phyloP scores from a whole-genome alignment of 2,888 invertebrate species.

The Lutraria lutraria region DNA sequence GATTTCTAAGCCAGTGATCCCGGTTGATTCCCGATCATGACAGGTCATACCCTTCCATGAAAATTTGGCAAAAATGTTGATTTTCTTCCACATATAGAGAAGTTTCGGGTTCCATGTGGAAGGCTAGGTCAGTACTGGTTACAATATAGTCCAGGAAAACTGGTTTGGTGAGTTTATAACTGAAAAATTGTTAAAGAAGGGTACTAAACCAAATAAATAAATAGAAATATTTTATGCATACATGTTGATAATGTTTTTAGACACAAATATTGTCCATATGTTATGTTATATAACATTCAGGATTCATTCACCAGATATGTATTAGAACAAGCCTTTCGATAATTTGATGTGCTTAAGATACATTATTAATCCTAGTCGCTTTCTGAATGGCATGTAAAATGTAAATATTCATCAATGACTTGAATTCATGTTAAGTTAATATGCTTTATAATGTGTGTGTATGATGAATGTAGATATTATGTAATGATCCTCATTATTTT shows the following conservation, averaged over 20 bases:
- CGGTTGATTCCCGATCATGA: no score
- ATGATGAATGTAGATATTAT: not conserved
- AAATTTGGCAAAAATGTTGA: no score
- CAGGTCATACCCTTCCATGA: no score
- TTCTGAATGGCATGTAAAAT: not conserved
- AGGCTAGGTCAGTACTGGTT: no score
- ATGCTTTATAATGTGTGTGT: not conserved
- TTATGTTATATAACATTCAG: not conserved
- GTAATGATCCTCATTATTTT: not conserved
- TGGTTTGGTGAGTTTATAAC: no score
- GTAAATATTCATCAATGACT: conserved; percentile 3
- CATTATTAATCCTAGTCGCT: not conserved
- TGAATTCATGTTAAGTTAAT: not conserved
- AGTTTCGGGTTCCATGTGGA: no score
- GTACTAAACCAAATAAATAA: no score
- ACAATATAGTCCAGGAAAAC: no score
- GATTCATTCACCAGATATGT: not conserved
- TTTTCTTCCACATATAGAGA: no score
- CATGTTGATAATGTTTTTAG: not conserved
- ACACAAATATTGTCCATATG: conserved; percentile 12
- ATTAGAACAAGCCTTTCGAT: not conserved
- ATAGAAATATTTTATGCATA: no score
- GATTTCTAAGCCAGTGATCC: no score
- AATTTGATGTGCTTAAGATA: conserved; percentile 1
- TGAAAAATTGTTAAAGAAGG: no score